These are phyloP conservation scores for Chiloscyllium plagiosum DNA, from an alignment of 2,113 vertebrate species.

Conservation along the genomic window DNA sequence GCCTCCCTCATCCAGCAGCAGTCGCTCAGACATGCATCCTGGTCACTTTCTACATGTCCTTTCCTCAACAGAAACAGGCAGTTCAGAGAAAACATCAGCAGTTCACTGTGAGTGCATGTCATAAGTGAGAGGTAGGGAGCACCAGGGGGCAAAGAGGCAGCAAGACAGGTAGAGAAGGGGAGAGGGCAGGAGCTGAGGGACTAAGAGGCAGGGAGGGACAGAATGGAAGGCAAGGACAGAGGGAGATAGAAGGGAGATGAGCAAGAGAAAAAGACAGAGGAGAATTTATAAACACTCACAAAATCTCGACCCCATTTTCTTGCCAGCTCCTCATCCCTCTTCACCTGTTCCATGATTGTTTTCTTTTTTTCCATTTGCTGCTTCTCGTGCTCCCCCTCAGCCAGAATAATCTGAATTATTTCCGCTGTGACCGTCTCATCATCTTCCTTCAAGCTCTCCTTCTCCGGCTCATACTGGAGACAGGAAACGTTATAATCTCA, in stretches of 20 bases:
- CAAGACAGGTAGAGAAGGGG: background rate
- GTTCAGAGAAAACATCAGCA: constrained; percentile 27
- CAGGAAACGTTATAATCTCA: constrained; percentile 10
- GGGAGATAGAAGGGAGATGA: constrained; percentile 38
- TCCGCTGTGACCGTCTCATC: constrained; percentile 61
- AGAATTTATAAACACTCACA: constrained; percentile 49
- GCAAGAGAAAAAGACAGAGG: background rate
- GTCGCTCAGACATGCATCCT: too few relatives aligned
- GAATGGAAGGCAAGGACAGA: constrained; percentile 22
- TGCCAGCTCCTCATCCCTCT: constrained; percentile 54
- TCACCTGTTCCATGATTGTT: constrained; percentile 58
- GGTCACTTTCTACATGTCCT: too few relatives aligned
- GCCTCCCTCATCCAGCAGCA: background rate
- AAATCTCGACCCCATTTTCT: constrained; percentile 52
- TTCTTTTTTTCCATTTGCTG: constrained; percentile 52
- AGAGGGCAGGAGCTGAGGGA: background rate
- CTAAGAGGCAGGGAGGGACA: background rate
- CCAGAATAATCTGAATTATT: constrained; percentile 50
- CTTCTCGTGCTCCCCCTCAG: constrained; percentile 45
- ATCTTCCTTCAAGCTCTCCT: constrained; percentile 45
- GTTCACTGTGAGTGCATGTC: too few relatives aligned
- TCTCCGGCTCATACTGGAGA: constrained; percentile 61
- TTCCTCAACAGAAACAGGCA: background rate
- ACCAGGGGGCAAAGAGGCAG: background rate
- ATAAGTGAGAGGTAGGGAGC: too few relatives aligned